Percentiles rank a stretch among this genome's conserved stretches.
phyloP scores from a whole-genome alignment of 2,888 invertebrate species.

The Chloromyia formosa region DNA sequence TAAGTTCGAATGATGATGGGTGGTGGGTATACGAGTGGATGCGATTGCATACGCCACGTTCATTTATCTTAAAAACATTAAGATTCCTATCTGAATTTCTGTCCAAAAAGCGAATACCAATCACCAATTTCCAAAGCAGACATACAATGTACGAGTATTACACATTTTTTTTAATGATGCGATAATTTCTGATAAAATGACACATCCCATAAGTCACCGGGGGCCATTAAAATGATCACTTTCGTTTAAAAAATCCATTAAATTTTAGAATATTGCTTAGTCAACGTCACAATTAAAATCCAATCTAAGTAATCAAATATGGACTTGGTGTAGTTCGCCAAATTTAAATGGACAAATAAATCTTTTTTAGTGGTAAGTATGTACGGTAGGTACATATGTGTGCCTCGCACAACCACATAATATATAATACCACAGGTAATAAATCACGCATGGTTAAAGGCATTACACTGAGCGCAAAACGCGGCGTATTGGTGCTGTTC shows the following conservation, averaged over 20 bases:
- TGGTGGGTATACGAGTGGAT: no score
- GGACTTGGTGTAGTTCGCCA: slow-evolving; percentile 31
- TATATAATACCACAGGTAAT: slow-evolving; percentile 12
- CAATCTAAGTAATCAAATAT: slow-evolving; percentile 38
- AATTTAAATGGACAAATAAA: slow-evolving; percentile 39
- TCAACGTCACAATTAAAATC: slow-evolving; percentile 40
- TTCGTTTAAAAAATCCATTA: background rate
- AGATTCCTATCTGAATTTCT: no score
- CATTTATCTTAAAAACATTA: no score
- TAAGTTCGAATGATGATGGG: no score
- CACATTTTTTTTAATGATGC: background rate
- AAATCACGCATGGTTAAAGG: slow-evolving; percentile 37
- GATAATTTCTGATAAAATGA: background rate
- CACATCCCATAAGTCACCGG: background rate
- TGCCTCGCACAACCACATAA: no score
- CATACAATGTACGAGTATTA: no score
- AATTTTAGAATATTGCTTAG: slow-evolving; percentile 31
- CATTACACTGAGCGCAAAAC: slow-evolving; percentile 18
- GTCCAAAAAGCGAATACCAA: no score
- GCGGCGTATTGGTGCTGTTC: slow-evolving; percentile 25
- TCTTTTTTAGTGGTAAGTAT: no score
- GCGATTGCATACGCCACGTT: no score
- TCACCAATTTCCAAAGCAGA: no score
- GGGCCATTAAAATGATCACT: slow-evolving; percentile 2
- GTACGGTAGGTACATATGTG: no score